A percentile compares a stretch with the other conserved stretches of the same genome.
phyloP scores from a whole-genome alignment of 2,113 vertebrate genomes.

The Pelmatolapia mariae region DNA sequence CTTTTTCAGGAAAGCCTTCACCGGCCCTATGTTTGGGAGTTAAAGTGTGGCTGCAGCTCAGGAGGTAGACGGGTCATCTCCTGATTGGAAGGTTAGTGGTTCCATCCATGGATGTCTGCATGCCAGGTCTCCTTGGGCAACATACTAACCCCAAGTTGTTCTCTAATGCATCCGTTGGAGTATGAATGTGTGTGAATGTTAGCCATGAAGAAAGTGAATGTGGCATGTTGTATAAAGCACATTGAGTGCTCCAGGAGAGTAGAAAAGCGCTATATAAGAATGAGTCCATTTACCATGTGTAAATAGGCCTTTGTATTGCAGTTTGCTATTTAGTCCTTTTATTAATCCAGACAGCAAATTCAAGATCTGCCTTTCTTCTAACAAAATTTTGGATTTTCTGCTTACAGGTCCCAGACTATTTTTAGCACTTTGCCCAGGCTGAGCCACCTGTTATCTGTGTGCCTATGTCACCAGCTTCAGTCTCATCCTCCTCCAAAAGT shows the following conservation, averaged over 20 bases:
- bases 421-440: background rate
- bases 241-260: background rate
- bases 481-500: background rate
- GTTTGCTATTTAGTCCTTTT: background rate
- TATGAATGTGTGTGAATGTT: background rate
- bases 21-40: background rate
- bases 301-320: fast-evolving
- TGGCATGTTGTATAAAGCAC: background rate
- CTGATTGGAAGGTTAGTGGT: background rate
- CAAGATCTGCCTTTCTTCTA: fast-evolving
- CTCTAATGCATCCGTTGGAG: fast-evolving
- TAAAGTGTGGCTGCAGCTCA: background rate
- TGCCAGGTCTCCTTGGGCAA: background rate
- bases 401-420: background rate
- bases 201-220: background rate
- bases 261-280: background rate
- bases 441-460: background rate
- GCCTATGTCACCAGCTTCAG: background rate
- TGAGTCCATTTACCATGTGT: background rate
- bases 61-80: background rate
- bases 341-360: background rate
- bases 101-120: background rate
- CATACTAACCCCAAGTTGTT: background rate
- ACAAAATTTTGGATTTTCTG: background rate
- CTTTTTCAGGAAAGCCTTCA: background rate